Percentiles rank a stretch among this genome's conserved stretches.
These are phyloP conservation scores for Aegotheles bennettii DNA, from an alignment of 2,113 vertebrate genomes.

Conservation along the genomic window DNA sequence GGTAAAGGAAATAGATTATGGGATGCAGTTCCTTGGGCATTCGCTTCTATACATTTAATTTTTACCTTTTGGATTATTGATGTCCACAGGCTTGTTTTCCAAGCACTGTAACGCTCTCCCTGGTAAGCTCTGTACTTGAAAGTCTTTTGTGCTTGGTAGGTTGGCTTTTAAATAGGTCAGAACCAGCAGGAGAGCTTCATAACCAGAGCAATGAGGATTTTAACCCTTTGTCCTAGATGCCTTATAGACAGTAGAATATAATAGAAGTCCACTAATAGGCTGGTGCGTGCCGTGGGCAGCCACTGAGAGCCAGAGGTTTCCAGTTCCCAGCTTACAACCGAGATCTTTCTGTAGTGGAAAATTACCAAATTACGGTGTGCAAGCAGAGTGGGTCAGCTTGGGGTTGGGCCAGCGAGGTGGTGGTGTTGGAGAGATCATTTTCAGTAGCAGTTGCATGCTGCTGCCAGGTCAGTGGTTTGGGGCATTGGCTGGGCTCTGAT, in stretches of 20 bases:
- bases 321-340: neutral
- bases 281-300: neutral
- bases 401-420: neutral
- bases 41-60: neutral
- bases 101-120: slow-evolving; percentile 10
- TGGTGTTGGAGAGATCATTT: neutral
- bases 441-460: neutral
- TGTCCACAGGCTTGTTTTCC: slow-evolving; percentile 30
- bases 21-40: neutral
- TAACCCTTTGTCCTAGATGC: slow-evolving; percentile 26
- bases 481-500: neutral
- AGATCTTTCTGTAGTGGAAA: neutral
- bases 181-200: slow-evolving; percentile 63
- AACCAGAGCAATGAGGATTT: slow-evolving; percentile 64
- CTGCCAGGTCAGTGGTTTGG: neutral
- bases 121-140: slow-evolving; percentile 34
- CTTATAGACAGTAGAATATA: neutral
- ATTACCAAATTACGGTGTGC: neutral
- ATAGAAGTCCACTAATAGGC: neutral
- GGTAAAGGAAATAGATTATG: neutral
- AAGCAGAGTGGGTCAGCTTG: neutral
- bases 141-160: slow-evolving; percentile 44
- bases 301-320: neutral
- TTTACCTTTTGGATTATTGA: slow-evolving; percentile 14
- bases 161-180: slow-evolving; percentile 69